Evolutionary conservation across 2,113 vertebrate species (phyloP).

Genomic region (Ondatra zibethicus): DNA sequence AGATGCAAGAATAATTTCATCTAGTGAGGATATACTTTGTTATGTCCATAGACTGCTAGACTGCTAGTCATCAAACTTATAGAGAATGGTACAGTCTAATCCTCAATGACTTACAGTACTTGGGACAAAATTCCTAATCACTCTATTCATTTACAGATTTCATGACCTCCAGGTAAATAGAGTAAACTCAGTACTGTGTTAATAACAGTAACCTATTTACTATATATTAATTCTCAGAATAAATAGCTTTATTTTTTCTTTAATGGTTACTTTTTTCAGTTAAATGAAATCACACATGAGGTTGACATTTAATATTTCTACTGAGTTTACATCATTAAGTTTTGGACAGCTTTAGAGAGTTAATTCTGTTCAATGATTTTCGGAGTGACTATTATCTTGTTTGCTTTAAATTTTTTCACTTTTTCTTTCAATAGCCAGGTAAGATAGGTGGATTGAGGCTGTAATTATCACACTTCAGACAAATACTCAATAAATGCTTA

Average conservation of each 20-base stretch:
- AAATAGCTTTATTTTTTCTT: neutral
- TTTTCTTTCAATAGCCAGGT: neutral
- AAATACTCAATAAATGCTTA: neutral
- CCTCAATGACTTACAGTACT: neutral
- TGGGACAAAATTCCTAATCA: neutral
- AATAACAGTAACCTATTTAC: slow-evolving; percentile 15
- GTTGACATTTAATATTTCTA: neutral
- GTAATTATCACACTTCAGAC: neutral
- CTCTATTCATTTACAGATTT: neutral
- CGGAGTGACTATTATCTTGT: neutral
- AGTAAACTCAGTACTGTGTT: neutral
- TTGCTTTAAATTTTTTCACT: neutral
- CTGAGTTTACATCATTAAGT: neutral
- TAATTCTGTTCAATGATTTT: neutral
- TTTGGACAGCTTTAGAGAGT: neutral
- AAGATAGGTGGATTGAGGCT: neutral
- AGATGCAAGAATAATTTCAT: neutral
- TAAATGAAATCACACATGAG: neutral
- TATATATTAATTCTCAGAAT: neutral
- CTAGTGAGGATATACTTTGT: neutral
- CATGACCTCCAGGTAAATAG: neutral
- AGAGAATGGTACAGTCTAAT: neutral
- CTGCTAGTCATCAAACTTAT: neutral
- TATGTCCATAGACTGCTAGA: neutral
- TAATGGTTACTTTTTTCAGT: neutral